phyloP scores from a whole-genome alignment of 1,140 invertebrate genomes.

The Aporrectodea caliginosa region DNA sequence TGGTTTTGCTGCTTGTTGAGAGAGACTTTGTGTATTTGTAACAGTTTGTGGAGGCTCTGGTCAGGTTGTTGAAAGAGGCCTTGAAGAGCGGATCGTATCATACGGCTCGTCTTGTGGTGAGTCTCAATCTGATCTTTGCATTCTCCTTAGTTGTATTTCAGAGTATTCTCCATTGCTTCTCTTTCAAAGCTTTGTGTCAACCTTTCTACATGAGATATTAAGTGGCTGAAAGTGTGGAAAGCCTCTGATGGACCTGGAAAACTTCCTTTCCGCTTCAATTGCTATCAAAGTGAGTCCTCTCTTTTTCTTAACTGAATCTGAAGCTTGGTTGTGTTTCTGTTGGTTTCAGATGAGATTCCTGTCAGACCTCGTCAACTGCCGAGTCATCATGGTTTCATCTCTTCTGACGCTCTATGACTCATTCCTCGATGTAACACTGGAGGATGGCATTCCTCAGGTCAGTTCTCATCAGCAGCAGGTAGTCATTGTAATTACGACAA shows the following conservation, averaged over 20 bases:
- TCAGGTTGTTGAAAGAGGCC: conserved; percentile 87
- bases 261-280: too few relatives aligned
- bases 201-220: too few relatives aligned
- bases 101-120: conserved; percentile 63
- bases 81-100: conserved; percentile 88
- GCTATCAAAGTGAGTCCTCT: too few relatives aligned
- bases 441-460: conserved; percentile 81
- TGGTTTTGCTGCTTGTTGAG: neutral
- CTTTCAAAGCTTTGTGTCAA: too few relatives aligned
- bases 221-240: too few relatives aligned
- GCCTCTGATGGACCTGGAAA: too few relatives aligned
- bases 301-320: too few relatives aligned
- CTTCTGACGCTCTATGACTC: conserved; percentile 86
- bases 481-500: too few relatives aligned
- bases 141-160: too few relatives aligned
- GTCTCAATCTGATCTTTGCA: conserved; percentile 23
- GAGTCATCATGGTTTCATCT: conserved; percentile 88
- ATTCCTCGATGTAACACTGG: conserved; percentile 89
- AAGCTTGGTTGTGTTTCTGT: too few relatives aligned
- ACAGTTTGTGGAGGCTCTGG: conserved; percentile 87
- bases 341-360: conserved; percentile 77
- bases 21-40: conserved; percentile 40
- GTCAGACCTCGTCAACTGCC: conserved; percentile 92
- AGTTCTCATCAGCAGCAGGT: too few relatives aligned
- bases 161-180: too few relatives aligned